Evolutionary conservation across 2,113 vertebrate genomes (phyloP), one percentile per base, ranked within the genome.

Genomic region (Ornithorhynchus anatinus): DNA sequence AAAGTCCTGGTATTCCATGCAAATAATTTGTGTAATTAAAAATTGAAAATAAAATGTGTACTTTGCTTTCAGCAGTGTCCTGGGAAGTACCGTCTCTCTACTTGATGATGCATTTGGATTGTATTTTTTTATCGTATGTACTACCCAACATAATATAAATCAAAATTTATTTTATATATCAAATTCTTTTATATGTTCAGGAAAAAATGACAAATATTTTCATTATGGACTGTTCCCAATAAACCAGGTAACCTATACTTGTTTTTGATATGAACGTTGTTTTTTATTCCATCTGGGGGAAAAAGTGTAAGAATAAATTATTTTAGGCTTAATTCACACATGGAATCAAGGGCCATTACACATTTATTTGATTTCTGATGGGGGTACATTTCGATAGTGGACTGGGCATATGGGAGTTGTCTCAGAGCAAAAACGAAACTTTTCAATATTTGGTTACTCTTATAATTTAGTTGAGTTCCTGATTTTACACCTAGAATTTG

Each of bases 161-260:
- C 3, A 75, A 50, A 29, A 69, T 20, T 75, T 57, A 43, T 67
- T 62, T 85, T 79, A 60, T 72, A 72, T 67, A 58, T 51, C 69
- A 77, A 69, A 68, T 75, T 56, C 33, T 79, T 80, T 83, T 81
- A 40, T 81, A 80, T 79, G 51, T 70, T 81, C 58, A 45, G 48
- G 59, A 79, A 64, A 86, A 70, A 27, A n/a, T 7, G 17, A 20
- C 7, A 50, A 63, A 54, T 23, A 38, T 79, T 88, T 88, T 82
- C 36, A 63, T 79, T 81, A 35, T 54, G 14, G 81, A 77, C 43
- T 60, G 43, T 13, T 56, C 59, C 52, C 60, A 89, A 91, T 92
- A 92, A 93, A 92, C 79, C 32, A 87, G 61, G 22, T 79, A 27
- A 67, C 64, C 35, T 66, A 54, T 52, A 69, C 23, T 62, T 81